Evolutionary conservation across 2,888 invertebrate genomes (phyloP).

Genomic region (Junonia oenone): DNA sequence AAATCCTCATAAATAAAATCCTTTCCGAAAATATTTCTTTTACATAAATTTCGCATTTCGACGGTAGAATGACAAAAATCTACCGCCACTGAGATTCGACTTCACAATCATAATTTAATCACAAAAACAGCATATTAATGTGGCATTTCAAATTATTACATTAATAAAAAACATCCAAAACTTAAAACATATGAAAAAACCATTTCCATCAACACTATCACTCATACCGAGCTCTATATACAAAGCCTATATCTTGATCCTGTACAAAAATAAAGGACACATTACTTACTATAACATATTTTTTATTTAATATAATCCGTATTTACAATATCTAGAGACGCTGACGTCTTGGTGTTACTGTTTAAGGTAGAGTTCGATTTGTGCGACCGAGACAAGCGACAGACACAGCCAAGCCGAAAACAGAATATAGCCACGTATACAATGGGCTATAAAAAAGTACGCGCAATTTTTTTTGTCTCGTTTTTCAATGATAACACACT

Average conservation of each 20-base stretch:
- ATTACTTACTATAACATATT: conserved; percentile 21
- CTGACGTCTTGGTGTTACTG: conserved; percentile 66
- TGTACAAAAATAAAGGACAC: conserved; percentile 55
- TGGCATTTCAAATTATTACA: not conserved
- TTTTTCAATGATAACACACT: too few relatives aligned
- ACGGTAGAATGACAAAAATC: not conserved
- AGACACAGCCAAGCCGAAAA: too few relatives aligned
- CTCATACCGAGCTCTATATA: conserved; percentile 34
- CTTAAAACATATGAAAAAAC: too few relatives aligned
- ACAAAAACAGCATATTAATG: too few relatives aligned
- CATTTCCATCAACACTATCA: too few relatives aligned
- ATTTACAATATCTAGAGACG: conserved; percentile 53
- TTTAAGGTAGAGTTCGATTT: too few relatives aligned
- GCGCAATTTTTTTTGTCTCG: too few relatives aligned
- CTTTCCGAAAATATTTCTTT: not conserved
- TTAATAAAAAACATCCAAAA: conserved; percentile 7
- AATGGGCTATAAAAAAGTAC: too few relatives aligned
- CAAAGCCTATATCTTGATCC: conserved; percentile 35
- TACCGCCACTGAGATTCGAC: not conserved
- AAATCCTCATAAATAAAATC: not conserved
- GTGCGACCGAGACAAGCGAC: too few relatives aligned
- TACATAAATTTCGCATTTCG: too few relatives aligned
- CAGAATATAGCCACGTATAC: too few relatives aligned
- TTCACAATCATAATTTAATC: not conserved
- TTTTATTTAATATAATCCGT: conserved; percentile 31